phyloP scores from a whole-genome alignment of 2,888 invertebrate genomes.

The Lasioglossum morio region DNA sequence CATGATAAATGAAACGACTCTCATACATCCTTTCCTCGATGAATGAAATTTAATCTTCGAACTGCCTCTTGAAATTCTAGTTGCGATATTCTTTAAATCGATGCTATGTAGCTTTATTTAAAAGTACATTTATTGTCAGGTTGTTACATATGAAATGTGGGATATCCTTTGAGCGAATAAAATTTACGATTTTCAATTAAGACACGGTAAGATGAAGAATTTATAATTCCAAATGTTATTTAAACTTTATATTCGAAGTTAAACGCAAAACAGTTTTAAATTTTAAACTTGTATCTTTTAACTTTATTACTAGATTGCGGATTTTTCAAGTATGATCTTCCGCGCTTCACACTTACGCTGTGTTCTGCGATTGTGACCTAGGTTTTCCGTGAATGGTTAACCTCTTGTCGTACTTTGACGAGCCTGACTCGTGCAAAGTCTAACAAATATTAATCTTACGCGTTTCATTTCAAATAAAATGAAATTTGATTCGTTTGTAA shows the following conservation, averaged over 20 bases:
- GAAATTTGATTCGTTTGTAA: too few species aligned
- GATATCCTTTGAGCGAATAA: not conserved
- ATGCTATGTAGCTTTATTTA: not conserved
- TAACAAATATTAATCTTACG: too few species aligned
- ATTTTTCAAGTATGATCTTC: too few species aligned
- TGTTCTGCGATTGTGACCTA: too few species aligned
- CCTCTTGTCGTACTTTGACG: too few species aligned
- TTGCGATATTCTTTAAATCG: not conserved
- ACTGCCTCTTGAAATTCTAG: not conserved
- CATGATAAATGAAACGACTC: conserved; percentile 3
- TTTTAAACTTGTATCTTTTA: too few species aligned
- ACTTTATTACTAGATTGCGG: too few species aligned
- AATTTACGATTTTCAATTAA: not conserved
- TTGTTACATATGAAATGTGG: not conserved
- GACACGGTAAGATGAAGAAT: not conserved
- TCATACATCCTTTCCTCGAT: not conserved
- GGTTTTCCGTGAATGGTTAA: too few species aligned
- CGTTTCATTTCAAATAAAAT: too few species aligned
- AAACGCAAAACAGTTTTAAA: too few species aligned
- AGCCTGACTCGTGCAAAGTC: too few species aligned
- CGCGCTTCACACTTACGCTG: too few species aligned
- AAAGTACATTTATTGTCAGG: not conserved
- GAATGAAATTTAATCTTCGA: conserved; percentile 1
- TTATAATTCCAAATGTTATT: not conserved
- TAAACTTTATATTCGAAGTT: not conserved